Evolutionary conservation across 2,797 vertebrate genomes (phyloP).

Genomic region (Vipera ursinii): DNA sequence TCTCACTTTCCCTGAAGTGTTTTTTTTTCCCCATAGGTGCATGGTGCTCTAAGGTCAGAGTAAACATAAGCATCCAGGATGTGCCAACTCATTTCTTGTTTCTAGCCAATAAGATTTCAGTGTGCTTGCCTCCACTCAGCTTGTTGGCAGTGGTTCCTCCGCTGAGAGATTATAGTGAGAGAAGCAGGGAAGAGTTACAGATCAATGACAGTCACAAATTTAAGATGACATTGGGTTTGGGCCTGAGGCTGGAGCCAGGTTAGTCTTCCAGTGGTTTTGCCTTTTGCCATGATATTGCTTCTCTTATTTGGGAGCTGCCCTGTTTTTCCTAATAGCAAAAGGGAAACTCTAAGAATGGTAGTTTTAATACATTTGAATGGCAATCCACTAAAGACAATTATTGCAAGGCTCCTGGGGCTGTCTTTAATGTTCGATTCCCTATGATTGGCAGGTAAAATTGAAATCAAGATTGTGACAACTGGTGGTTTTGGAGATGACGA

Average conservation of each 20-base stretch:
- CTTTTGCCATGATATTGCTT: not conserved
- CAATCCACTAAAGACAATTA: not conserved
- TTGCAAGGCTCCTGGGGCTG: too few species aligned
- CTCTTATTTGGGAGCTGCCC: not conserved
- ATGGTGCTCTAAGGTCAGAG: not conserved
- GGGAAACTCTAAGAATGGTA: not conserved
- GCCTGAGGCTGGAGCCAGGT: not conserved
- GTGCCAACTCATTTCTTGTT: not conserved
- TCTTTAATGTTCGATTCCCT: not conserved
- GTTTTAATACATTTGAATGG: not conserved
- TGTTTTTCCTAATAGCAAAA: not conserved
- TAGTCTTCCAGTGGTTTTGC: not conserved
- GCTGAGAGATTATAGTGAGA: not conserved
- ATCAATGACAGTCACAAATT: not conserved
- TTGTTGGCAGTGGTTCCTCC: not conserved
- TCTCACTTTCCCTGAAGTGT: not conserved
- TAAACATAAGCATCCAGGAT: too few species aligned
- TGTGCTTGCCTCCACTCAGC: too few species aligned
- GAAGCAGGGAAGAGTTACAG: not conserved
- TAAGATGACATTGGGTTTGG: not conserved
- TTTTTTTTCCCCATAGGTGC: not conserved
- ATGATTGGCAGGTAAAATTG: conserved; percentile 84
- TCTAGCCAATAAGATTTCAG: too few species aligned
- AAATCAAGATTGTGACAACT: conserved; percentile 88
- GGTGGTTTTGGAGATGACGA: conserved; percentile 77